Base-by-base conservation (phyloP, 2,113 vertebrate genomes). In the Carettochelys insculpta region DNA sequence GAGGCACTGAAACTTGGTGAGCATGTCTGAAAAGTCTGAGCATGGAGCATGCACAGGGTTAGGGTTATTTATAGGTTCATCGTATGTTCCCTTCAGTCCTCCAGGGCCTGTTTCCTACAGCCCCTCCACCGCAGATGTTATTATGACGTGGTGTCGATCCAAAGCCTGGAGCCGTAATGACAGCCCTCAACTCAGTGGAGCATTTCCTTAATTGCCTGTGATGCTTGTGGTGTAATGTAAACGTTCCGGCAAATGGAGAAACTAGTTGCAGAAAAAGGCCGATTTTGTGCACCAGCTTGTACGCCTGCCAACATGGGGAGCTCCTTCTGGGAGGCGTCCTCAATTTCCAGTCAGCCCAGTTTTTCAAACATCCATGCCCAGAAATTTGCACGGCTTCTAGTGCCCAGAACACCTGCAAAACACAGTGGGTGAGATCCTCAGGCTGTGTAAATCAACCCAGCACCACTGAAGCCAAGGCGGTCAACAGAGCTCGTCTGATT, bases 191-290 rank as follows among this genome's bases (percentile, higher is more conserved):
- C 50, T 90, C 97, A 96, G 95, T 58, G 89, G 96, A 97, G 27
- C 89, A 82, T 96, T 97, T 96, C 94, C 96, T 96, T 97, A 97
- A 97, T 97, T 97, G 97, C 96, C 97, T 96, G 9, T 92, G 94
- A 94, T 93, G 91, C 83, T 97, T 94, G 97, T 4, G 19, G 97
- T 83, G 48, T 95, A 88, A 95, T 75, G 90, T 56, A 96, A 98
- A 97, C 94, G 95, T 92, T 92, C 0, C 0, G 85, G 87, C 53
- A 93, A 95, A 91, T 0, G 5, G 53, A 0, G 0, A 89, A 83
- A 89, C 90, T 92, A 92, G 94, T 92, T 48, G 17, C 19, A 9
- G 54, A 31, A 68, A 68, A 95, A 90, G 85, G 65, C 45, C 34
- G 19, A 3, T 95, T 88, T 94, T 92, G 90, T 92, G 81, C 92